Percentiles rank a stretch among this genome's conserved stretches.
phyloP scores from a whole-genome alignment of 2,888 invertebrate genomes.

The Xanthorhoe designata region DNA sequence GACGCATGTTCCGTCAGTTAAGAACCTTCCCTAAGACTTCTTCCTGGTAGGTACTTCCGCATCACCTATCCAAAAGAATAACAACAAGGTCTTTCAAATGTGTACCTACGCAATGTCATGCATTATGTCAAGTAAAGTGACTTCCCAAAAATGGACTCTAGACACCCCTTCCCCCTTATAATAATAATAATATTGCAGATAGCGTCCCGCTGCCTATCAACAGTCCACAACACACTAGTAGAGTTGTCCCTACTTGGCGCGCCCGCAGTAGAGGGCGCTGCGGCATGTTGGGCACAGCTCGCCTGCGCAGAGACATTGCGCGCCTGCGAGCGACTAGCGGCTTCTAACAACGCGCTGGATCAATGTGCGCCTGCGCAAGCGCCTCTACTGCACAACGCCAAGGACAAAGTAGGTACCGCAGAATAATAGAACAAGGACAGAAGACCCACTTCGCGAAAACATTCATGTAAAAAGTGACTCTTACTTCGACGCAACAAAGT shows the following conservation, averaged over 20 bases:
- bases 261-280: constrained; percentile 91
- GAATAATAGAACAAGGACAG: neutral
- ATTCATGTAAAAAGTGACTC: too few relatives aligned
- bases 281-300: constrained; percentile 96
- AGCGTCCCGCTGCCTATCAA: constrained; percentile 94
- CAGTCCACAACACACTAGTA: constrained; percentile 94
- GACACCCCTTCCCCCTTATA: too few relatives aligned
- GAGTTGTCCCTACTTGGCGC: constrained; percentile 94
- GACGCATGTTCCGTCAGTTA: too few relatives aligned
- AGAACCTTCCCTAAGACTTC: too few relatives aligned
- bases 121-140: too few relatives aligned
- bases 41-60: too few relatives aligned
- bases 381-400: constrained; percentile 88
- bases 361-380: constrained; percentile 94
- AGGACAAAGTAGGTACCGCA: constrained; percentile 88
- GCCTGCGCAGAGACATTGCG: constrained; percentile 95
- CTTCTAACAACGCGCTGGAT: constrained; percentile 87
- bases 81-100: too few relatives aligned
- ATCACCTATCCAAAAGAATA: too few relatives aligned
- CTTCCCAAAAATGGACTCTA: too few relatives aligned
- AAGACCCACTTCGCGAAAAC: too few relatives aligned
- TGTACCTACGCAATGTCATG: too few relatives aligned
- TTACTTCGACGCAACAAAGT: too few relatives aligned
- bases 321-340: constrained; percentile 89
- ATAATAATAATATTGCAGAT: constrained; percentile 86